Percentiles rank a stretch among this genome's conserved stretches.
Conservation (phyloP, 2,888 invertebrate species). For the Pherbina coryleti region DNA sequence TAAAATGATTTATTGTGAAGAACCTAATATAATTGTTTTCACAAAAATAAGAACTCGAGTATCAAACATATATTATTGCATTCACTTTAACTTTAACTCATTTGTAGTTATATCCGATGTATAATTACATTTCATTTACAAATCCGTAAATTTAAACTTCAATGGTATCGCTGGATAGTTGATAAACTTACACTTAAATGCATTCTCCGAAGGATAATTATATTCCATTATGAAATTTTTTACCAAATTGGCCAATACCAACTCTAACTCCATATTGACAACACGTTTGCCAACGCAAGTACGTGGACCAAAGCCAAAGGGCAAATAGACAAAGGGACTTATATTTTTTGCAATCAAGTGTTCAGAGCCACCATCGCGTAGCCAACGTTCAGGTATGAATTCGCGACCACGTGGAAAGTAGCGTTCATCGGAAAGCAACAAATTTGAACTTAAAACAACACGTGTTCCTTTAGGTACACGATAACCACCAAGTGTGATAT, state of each 20-base stretch:
- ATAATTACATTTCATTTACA: too few relatives aligned
- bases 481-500: conserved; percentile 76
- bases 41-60: too few relatives aligned
- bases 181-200: conserved; percentile 55
- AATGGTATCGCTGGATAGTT: conserved; percentile 64
- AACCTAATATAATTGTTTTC: too few relatives aligned
- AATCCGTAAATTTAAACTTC: conserved; percentile 62
- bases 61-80: too few relatives aligned
- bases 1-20: too few relatives aligned
- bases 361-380: conserved; percentile 68
- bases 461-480: conserved; percentile 77
- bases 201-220: conserved; percentile 61
- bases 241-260: conserved; percentile 69
- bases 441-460: conserved; percentile 80
- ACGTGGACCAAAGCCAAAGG: conserved; percentile 67
- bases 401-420: conserved; percentile 75
- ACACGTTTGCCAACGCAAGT: conserved; percentile 79
- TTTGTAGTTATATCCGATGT: too few relatives aligned
- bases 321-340: conserved; percentile 59
- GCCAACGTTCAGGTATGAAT: conserved; percentile 84
- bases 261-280: conserved; percentile 78
- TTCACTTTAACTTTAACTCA: too few relatives aligned
- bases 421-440: conserved; percentile 73
- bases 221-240: conserved; percentile 67
- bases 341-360: conserved; percentile 43